Evolutionary conservation across 2,797 vertebrate species (phyloP).

Genomic region (Silurus lanzhouensis): DNA sequence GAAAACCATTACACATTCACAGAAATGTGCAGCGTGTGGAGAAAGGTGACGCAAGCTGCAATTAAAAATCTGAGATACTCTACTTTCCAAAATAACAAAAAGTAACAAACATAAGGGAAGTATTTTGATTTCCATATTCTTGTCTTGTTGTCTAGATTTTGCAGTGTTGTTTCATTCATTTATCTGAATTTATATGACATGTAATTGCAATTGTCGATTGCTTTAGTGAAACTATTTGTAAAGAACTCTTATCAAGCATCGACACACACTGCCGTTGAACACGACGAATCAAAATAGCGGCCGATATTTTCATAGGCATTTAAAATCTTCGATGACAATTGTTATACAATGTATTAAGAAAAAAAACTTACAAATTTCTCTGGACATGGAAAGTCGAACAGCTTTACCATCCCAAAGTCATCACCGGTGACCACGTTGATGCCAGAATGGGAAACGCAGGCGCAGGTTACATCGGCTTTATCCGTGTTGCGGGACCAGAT

Average conservation of each 20-base stretch:
- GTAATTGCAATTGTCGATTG: background rate
- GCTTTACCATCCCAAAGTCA: slow-evolving; percentile 98
- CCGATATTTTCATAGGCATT: background rate
- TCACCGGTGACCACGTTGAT: slow-evolving; percentile 95
- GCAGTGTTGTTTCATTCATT: background rate
- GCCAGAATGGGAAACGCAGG: slow-evolving; percentile 97
- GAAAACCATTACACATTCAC: background rate
- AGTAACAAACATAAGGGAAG: background rate
- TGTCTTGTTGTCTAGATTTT: background rate
- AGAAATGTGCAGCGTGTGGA: slow-evolving; percentile 2
- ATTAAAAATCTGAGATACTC: background rate
- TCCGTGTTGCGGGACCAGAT: slow-evolving; percentile 97
- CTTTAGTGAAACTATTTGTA: background rate
- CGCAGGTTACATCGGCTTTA: slow-evolving; percentile 94
- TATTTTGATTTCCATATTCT: background rate
- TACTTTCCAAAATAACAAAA: background rate
- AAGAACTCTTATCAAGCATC: background rate
- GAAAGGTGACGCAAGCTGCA: background rate
- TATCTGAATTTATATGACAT: background rate
- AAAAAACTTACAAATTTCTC: slow-evolving; percentile 93
- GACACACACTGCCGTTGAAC: background rate
- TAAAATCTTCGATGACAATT: background rate
- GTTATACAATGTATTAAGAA: slow-evolving; percentile 44
- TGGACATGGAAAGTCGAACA: slow-evolving; percentile 97
- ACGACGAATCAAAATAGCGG: background rate